Percentiles rank a stretch among this genome's conserved stretches.
phyloP scores from a whole-genome alignment of 2,113 vertebrate species.

The Rhodinocichla rosea region DNA sequence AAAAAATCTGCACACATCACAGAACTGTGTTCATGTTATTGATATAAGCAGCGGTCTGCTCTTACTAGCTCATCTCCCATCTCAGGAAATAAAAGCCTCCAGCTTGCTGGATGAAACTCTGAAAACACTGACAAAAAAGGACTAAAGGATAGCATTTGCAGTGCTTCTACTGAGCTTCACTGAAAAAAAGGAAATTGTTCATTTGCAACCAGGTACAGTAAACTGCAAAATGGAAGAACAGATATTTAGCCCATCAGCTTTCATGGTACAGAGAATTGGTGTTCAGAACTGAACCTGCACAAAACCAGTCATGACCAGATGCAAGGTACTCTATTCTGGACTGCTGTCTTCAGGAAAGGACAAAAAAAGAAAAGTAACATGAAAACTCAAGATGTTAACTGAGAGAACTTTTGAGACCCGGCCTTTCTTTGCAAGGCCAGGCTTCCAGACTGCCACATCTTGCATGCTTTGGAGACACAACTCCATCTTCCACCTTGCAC shows the following conservation, averaged over 20 bases:
- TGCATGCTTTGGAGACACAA: background rate
- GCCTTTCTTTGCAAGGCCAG: background rate
- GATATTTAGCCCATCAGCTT: background rate
- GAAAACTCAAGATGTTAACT: background rate
- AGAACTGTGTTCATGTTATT: background rate
- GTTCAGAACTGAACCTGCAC: background rate
- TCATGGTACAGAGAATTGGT: background rate
- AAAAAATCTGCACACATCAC: background rate
- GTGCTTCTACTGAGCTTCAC: background rate
- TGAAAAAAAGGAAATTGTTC: background rate
- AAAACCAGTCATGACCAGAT: background rate
- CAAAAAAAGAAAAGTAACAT: background rate
- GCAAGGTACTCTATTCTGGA: background rate
- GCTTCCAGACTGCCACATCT: background rate
- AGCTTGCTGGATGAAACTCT: background rate
- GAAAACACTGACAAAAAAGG: background rate
- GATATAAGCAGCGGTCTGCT: background rate
- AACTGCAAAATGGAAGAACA: background rate
- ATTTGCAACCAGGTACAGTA: background rate
- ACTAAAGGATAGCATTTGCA: background rate
- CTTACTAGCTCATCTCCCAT: background rate
- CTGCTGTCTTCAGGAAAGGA: background rate
- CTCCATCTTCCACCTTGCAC: background rate
- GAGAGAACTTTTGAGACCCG: background rate
- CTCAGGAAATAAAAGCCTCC: background rate